Conservation (phyloP, 2,797 vertebrate species). For the Falco berigora region DNA sequence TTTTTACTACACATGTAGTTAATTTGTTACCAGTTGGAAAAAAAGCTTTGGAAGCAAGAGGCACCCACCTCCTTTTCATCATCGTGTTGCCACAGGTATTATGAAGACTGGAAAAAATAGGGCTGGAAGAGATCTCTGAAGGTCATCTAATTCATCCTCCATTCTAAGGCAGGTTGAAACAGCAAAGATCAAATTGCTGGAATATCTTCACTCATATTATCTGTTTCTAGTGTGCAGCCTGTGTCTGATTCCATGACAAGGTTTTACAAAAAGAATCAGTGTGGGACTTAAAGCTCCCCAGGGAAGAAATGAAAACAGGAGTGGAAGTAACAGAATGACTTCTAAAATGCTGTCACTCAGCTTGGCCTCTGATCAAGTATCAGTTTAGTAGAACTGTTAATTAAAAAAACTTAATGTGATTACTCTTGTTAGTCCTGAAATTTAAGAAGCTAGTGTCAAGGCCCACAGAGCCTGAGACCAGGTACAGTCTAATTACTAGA, state of each 20-base stretch:
- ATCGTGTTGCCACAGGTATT: not conserved
- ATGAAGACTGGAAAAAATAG: not conserved
- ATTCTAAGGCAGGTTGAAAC: not conserved
- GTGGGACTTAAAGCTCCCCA: not conserved
- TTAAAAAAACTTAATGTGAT: conserved; percentile 8
- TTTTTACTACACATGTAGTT: not conserved
- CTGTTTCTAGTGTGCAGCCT: not conserved
- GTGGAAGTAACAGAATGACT: not conserved
- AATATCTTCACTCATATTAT: not conserved
- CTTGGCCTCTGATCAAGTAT: not conserved
- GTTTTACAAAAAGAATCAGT: not conserved
- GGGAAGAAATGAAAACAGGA: not conserved
- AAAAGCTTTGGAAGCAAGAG: not conserved
- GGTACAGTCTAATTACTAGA: not conserved
- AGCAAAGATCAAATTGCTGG: not conserved
- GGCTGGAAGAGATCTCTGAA: not conserved
- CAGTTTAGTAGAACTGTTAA: not conserved
- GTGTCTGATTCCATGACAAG: not conserved
- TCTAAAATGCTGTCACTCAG: not conserved
- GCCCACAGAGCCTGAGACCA: not conserved
- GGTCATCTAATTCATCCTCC: not conserved
- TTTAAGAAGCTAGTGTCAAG: not conserved
- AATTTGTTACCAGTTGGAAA: not conserved
- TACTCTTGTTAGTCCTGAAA: conserved; percentile 8
- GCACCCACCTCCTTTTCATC: not conserved